Percentiles rank a stretch among this genome's conserved stretches.
phyloP scores from a whole-genome alignment of 2,888 invertebrate genomes.

The Lamproptera curius region DNA sequence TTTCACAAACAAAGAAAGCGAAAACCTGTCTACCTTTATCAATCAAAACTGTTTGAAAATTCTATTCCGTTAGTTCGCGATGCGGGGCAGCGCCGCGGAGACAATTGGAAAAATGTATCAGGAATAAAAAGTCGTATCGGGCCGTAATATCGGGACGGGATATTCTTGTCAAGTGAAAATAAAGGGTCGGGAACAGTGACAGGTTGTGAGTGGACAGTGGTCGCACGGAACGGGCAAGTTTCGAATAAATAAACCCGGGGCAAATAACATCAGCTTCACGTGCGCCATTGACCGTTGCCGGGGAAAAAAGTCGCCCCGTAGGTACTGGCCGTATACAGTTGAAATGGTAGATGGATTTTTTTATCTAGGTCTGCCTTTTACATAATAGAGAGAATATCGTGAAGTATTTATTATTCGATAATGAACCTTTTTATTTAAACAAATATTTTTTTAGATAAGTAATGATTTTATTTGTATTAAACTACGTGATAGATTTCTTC shows the following conservation, averaged over 20 bases:
- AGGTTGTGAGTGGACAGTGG: slow-evolving; percentile 72
- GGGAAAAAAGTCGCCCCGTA: slow-evolving; percentile 43
- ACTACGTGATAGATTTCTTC: too few relatives aligned
- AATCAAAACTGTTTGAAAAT: slow-evolving; percentile 77
- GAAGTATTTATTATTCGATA: too few relatives aligned
- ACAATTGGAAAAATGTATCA: slow-evolving; percentile 76
- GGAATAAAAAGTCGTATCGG: slow-evolving; percentile 74
- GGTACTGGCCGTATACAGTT: slow-evolving; percentile 42
- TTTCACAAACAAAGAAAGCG: slow-evolving; percentile 75
- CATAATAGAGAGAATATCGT: too few relatives aligned
- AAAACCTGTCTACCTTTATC: slow-evolving; percentile 76
- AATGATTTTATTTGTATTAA: too few relatives aligned
- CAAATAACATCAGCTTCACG: slow-evolving; percentile 66
- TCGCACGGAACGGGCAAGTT: slow-evolving; percentile 64
- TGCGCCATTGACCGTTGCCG: slow-evolving; percentile 47
- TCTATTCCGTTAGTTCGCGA: slow-evolving; percentile 72
- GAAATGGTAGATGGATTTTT: slow-evolving; percentile 29
- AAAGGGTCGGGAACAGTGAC: slow-evolving; percentile 73
- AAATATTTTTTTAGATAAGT: too few relatives aligned
- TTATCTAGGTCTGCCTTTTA: slow-evolving; percentile 9
- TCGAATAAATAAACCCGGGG: slow-evolving; percentile 70
- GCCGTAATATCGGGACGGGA: slow-evolving; percentile 74
- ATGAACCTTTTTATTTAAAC: too few relatives aligned
- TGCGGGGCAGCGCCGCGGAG: slow-evolving; percentile 58
- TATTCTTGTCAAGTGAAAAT: slow-evolving; percentile 77